Conservation (phyloP, 2,797 vertebrate genomes). For the Enteromius afrohamiltoni region DNA sequence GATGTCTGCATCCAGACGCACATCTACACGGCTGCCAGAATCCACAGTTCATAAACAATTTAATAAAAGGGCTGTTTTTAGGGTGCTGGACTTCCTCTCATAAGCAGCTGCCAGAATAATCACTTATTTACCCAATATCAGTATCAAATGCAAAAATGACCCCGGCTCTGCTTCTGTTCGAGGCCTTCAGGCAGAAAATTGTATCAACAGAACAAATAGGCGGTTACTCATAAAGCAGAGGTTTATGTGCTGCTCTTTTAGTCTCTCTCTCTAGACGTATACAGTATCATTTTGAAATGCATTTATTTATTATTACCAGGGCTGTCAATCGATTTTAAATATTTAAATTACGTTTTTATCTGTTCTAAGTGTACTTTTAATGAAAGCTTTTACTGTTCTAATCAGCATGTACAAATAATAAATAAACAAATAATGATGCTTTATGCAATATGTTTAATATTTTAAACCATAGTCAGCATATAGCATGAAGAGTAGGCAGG, state of each 20-base stretch:
- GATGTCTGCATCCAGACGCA: constrained; percentile 63
- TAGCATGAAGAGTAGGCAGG: no score
- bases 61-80: constrained; percentile 45
- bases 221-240: constrained; percentile 71
- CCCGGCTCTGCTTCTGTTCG: constrained; percentile 16
- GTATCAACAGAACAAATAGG: constrained; percentile 70
- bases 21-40: constrained; percentile 61
- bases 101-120: constrained; percentile 41
- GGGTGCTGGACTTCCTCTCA: constrained; percentile 22
- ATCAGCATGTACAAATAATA: no score
- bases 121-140: constrained; percentile 47
- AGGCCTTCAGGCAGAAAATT: constrained; percentile 60
- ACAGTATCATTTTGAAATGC: neutral
- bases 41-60: constrained; percentile 59
- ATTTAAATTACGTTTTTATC: no score
- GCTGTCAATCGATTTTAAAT: no score
- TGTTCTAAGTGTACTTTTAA: no score
- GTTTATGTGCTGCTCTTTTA: constrained; percentile 61
- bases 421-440: no score
- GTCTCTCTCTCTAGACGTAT: neutral
- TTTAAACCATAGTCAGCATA: no score
- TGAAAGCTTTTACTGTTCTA: no score
- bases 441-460: no score
- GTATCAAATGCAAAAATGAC: constrained; percentile 60
- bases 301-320: neutral